Percentiles rank a stretch among this genome's conserved stretches.
Conservation (phyloP, 2,888 invertebrate species). For the Neoitamus cyanurus region DNA sequence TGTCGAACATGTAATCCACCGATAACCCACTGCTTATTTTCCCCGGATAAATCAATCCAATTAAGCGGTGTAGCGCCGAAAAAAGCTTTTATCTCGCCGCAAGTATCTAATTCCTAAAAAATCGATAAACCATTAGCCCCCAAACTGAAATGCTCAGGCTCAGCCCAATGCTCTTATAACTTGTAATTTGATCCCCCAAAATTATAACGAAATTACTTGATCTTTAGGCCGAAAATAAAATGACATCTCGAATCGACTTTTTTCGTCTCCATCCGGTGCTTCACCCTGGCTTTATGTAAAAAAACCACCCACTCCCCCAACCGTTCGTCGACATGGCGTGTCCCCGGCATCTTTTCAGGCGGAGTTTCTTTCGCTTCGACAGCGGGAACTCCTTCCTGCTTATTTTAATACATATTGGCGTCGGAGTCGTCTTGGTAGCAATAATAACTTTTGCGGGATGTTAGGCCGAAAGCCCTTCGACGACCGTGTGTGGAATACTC, state of each 20-base stretch:
- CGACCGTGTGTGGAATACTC: neutral
- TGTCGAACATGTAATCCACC: neutral
- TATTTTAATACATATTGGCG: neutral
- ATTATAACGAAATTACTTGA: conserved; percentile 5
- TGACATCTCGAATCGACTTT: neutral
- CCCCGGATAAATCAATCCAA: neutral
- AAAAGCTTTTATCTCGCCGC: neutral
- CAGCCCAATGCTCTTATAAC: neutral
- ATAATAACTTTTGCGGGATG: neutral
- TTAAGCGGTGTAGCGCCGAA: neutral
- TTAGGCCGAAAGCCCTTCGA: neutral
- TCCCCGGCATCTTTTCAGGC: neutral
- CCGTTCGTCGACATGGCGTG: neutral
- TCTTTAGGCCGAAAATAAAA: neutral
- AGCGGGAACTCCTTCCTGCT: neutral
- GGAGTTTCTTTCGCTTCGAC: neutral
- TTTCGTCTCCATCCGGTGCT: neutral
- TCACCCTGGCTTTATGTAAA: neutral
- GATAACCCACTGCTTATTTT: neutral
- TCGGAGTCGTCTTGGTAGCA: neutral
- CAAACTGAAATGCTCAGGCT: neutral
- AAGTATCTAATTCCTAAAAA: neutral
- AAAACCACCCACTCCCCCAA: neutral
- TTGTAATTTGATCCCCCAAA: neutral
- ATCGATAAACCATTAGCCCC: conserved; percentile 1